These are phyloP conservation scores for Amblyteles armatorius DNA, from an alignment of 2,888 invertebrate species.

Conservation along the genomic window DNA sequence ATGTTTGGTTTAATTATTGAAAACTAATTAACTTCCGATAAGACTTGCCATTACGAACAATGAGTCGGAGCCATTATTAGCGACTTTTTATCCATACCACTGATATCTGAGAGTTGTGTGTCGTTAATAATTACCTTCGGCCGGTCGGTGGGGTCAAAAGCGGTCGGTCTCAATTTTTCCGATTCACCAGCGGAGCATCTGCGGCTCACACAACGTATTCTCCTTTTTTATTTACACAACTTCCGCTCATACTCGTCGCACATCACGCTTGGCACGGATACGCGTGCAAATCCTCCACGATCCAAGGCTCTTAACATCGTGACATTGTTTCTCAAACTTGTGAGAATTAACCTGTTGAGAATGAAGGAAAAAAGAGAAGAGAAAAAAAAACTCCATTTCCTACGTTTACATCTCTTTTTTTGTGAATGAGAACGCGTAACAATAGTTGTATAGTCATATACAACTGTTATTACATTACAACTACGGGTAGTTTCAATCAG, in stretches of 20 bases:
- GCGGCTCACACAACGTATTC: background rate
- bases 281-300: slow-evolving; percentile 27
- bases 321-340: slow-evolving; percentile 40
- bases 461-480: background rate
- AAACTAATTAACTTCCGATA: too few species aligned
- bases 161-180: background rate
- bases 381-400: background rate
- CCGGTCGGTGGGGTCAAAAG: too few species aligned
- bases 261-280: slow-evolving; percentile 26
- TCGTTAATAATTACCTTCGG: too few species aligned
- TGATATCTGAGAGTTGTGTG: too few species aligned
- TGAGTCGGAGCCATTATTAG: too few species aligned
- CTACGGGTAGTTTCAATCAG: background rate
- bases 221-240: slow-evolving; percentile 31
- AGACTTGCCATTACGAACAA: too few species aligned
- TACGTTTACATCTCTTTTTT: background rate
- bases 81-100: too few species aligned
- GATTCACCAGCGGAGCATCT: background rate
- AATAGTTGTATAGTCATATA: background rate
- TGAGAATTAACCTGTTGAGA: slow-evolving; percentile 17
- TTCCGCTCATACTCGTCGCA: slow-evolving; percentile 8
- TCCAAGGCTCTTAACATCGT: slow-evolving; percentile 13
- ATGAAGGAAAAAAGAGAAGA: slow-evolving; percentile 2
- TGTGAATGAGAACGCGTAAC: background rate
- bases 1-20: too few species aligned